phyloP scores from a whole-genome alignment of 2,888 invertebrate species.

The Heteropelma amictum region DNA sequence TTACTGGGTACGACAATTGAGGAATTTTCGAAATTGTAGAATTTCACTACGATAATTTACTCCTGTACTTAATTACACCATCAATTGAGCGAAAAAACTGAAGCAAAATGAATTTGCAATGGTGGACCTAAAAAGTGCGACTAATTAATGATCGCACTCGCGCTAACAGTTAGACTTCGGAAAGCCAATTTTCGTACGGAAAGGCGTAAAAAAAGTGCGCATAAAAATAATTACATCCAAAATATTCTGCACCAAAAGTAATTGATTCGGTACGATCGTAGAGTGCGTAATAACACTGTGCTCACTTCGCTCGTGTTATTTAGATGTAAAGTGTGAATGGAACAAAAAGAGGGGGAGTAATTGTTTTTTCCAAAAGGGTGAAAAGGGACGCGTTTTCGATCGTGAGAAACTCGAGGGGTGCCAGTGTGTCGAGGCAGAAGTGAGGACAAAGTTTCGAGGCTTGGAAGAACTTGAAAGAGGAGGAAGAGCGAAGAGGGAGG shows the following conservation, averaged over 20 bases:
- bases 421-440: constrained; percentile 36
- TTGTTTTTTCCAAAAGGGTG: constrained; percentile 13
- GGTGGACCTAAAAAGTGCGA: too few species aligned
- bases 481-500: constrained; percentile 16
- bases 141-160: too few species aligned
- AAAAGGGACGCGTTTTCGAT: constrained; percentile 44
- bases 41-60: too few species aligned
- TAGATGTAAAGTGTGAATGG: constrained; percentile 8
- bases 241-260: not conserved
- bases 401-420: constrained; percentile 51
- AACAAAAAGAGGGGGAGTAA: constrained; percentile 19
- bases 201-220: not conserved
- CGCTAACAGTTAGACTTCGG: too few species aligned
- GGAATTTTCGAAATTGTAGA: too few species aligned
- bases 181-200: constrained; percentile 21
- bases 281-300: not conserved
- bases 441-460: constrained; percentile 15
- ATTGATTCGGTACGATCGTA: not conserved
- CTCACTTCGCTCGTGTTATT: not conserved
- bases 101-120: too few species aligned
- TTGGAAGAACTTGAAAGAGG: constrained; percentile 38
- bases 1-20: too few species aligned
- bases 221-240: not conserved
- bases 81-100: too few species aligned
- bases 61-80: too few species aligned